Conservation (phyloP, 2,888 invertebrate genomes). For the Apotomis betuletana region DNA sequence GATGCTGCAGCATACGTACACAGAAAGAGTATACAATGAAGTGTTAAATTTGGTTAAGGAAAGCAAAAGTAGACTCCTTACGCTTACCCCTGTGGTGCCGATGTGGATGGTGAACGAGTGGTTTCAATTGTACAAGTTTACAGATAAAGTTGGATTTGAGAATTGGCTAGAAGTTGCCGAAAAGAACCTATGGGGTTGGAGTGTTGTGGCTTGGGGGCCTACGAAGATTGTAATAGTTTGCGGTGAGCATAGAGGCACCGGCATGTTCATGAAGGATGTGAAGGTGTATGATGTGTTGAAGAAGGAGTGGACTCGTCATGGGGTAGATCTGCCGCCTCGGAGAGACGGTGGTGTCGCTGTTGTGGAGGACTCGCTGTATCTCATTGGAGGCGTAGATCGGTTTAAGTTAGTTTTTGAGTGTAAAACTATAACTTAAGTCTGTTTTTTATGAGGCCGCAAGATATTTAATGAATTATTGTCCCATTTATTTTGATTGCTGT, state of each 20-base stretch:
- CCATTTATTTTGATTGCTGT: too few species aligned
- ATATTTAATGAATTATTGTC: neutral
- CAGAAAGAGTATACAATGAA: conserved; percentile 66
- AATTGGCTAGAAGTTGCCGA: conserved; percentile 69
- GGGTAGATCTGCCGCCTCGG: conserved; percentile 63
- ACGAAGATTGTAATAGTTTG: conserved; percentile 67
- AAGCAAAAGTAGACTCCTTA: conserved; percentile 56
- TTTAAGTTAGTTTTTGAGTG: conserved; percentile 65
- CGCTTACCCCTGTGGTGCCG: conserved; percentile 59
- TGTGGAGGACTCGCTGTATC: conserved; percentile 61
- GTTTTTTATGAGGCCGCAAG: neutral
- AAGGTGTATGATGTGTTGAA: conserved; percentile 68
- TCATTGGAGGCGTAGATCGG: conserved; percentile 74
- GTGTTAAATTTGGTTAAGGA: conserved; percentile 57
- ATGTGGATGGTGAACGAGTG: conserved; percentile 58
- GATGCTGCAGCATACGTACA: conserved; percentile 57
- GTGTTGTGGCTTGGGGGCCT: conserved; percentile 65
- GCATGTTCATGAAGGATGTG: conserved; percentile 66
- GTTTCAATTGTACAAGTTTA: conserved; percentile 59
- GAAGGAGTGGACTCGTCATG: conserved; percentile 67
- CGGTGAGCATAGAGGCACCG: conserved; percentile 71
- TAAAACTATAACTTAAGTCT: conserved; percentile 11
- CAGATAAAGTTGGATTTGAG: conserved; percentile 57
- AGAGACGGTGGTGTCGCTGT: conserved; percentile 69
- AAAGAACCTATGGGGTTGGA: conserved; percentile 76